These are phyloP conservation scores for Cecidostiba fungosa DNA, from an alignment of 2,888 invertebrate species.

Conservation along the genomic window DNA sequence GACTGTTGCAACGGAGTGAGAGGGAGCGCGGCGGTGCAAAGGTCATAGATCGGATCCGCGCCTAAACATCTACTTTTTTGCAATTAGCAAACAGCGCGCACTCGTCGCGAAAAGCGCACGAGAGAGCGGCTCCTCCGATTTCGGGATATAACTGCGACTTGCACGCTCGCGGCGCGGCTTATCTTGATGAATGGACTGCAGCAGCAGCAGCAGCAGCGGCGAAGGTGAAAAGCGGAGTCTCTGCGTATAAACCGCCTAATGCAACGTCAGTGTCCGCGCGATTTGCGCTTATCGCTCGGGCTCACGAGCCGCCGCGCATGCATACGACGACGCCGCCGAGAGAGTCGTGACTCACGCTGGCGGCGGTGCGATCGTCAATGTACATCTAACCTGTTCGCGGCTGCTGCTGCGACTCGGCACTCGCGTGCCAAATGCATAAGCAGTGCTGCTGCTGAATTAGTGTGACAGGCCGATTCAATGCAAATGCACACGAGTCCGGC, in stretches of 20 bases:
- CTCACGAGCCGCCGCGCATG: not conserved
- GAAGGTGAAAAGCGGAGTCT: not conserved
- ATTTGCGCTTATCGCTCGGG: not conserved
- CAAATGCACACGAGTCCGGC: not conserved
- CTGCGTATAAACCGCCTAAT: not conserved
- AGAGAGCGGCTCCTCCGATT: not conserved
- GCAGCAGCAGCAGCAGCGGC: not conserved
- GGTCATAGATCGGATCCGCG: not conserved
- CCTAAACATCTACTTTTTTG: constrained; percentile 16
- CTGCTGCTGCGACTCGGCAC: not conserved
- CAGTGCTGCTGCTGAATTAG: not conserved
- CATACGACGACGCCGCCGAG: not conserved
- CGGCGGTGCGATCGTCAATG: not conserved
- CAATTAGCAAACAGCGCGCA: not conserved
- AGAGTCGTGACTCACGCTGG: constrained; percentile 13
- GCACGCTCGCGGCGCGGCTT: not conserved
- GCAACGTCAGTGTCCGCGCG: constrained; percentile 21
- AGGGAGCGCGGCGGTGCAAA: not conserved
- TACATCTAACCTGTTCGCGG: not conserved
- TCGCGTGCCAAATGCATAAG: constrained; percentile 3
- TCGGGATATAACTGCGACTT: not conserved
- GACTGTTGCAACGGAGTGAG: not conserved
- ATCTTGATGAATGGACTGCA: not conserved
- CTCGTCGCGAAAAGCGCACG: too few species aligned
- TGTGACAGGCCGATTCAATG: constrained; percentile 19